These are phyloP conservation scores for Oligia fasciuncula DNA, from an alignment of 2,888 invertebrate genomes.

Conservation along the genomic window DNA sequence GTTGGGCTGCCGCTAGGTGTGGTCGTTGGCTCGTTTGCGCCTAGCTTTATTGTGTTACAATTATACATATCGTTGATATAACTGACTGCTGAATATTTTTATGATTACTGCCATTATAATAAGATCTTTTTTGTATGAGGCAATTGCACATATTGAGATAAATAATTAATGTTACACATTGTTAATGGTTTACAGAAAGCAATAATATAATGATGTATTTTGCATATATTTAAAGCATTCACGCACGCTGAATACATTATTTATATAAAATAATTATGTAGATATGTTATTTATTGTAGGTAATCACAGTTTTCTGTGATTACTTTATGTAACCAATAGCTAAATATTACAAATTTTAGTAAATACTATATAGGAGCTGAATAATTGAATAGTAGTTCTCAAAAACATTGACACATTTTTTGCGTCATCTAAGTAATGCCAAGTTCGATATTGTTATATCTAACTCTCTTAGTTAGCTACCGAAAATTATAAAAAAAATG, in stretches of 20 bases:
- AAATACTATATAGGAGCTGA: neutral
- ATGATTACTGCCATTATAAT: neutral
- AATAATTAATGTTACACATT: neutral
- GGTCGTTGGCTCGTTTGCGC: neutral
- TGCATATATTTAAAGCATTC: conserved; percentile 11
- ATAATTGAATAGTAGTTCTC: neutral
- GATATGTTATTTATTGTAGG: conserved; percentile 10
- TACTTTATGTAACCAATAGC: neutral
- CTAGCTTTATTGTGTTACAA: neutral
- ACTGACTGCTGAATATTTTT: conserved; percentile 10
- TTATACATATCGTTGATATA: conserved; percentile 24
- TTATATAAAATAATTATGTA: conserved; percentile 6
- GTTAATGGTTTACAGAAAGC: conserved; percentile 2
- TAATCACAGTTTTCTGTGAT: conserved; percentile 31
- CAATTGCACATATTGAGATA: conserved; percentile 1
- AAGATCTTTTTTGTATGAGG: neutral
- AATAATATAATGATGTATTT: conserved; percentile 27
- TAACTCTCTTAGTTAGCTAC: neutral
- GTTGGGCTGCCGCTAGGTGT: neutral
- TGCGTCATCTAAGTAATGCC: neutral
- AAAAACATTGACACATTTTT: neutral
- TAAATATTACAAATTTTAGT: conserved; percentile 8
- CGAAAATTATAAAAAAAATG: neutral
- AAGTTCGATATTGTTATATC: neutral
- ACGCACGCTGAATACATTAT: conserved; percentile 20